Percentiles rank a stretch among this genome's conserved stretches.
Conservation (phyloP, 2,113 vertebrate genomes). For the Orcinus orca region DNA sequence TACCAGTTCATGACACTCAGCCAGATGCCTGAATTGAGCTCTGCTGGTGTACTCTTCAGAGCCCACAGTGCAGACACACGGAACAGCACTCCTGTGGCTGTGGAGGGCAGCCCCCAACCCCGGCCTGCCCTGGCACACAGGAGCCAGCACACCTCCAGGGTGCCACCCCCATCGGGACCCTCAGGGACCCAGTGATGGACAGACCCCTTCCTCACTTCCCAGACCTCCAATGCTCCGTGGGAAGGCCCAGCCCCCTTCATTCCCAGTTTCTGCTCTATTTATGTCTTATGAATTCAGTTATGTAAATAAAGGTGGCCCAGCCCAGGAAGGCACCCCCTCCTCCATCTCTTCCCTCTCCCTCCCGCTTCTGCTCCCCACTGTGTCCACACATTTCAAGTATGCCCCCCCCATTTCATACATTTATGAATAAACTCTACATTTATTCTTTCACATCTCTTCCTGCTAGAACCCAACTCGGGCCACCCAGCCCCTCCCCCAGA, state of each 20-base stretch:
- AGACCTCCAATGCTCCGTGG: background rate
- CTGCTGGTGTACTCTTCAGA: background rate
- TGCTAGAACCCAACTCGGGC: no score
- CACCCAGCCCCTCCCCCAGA: background rate
- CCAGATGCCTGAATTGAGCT: background rate
- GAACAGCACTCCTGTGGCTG: background rate
- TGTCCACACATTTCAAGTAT: background rate
- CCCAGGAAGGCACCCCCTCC: background rate
- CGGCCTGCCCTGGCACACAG: background rate
- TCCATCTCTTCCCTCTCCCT: no score
- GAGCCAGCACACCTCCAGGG: background rate
- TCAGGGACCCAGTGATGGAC: background rate
- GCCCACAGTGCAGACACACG: accelerated
- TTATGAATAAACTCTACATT: no score
- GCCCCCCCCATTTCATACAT: no score
- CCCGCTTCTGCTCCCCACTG: no score
- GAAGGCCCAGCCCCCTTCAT: background rate
- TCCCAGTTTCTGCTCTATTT: constrained; percentile 14
- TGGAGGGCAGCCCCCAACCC: background rate
- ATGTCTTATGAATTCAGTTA: background rate
- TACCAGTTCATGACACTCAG: no score
- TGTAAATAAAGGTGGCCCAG: background rate
- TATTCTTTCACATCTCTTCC: background rate
- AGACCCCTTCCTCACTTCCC: background rate
- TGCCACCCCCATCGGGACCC: background rate